A percentile compares a stretch with the other conserved stretches of the same genome.
Conservation (phyloP, 2,113 vertebrate species). For the Lycocorax pyrrhopterus region DNA sequence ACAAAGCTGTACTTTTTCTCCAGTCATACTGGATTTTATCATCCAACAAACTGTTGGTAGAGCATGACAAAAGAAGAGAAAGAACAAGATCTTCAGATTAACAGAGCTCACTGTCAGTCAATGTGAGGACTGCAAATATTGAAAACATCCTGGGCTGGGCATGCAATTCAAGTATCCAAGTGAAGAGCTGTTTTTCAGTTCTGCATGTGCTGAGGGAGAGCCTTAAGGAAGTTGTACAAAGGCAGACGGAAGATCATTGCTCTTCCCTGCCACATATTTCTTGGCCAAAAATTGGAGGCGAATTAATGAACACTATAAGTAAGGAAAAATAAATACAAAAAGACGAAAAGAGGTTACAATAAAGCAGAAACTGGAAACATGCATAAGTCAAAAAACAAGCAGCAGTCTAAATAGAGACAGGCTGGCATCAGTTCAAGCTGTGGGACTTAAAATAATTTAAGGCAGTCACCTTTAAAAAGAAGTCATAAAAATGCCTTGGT, state of each 20-base stretch:
- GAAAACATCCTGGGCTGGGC: not conserved
- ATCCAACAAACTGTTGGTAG: not conserved
- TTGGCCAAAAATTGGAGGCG: not conserved
- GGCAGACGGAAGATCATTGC: not conserved
- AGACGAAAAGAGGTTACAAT: not conserved
- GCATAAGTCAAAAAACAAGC: not conserved
- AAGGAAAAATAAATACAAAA: not conserved
- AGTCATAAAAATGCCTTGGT: not conserved
- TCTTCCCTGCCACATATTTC: not conserved
- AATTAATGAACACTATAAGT: not conserved
- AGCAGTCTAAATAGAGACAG: not conserved
- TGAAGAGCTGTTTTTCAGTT: not conserved
- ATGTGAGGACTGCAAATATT: not conserved
- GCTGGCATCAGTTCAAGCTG: not conserved
- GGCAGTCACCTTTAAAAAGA: not conserved
- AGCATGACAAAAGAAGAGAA: not conserved
- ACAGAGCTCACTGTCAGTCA: not conserved
- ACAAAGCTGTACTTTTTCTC: not conserved
- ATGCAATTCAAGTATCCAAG: not conserved
- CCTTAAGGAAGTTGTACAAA: not conserved
- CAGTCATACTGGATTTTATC: not conserved
- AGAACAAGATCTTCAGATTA: not conserved
- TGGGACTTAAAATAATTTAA: not conserved
- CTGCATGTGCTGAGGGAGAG: not conserved
- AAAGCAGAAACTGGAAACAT: not conserved